A percentile compares a stretch with the other conserved stretches of the same genome.
Evolutionary conservation across 2,797 vertebrate species (phyloP).

Genomic region (Crenichthys baileyi): DNA sequence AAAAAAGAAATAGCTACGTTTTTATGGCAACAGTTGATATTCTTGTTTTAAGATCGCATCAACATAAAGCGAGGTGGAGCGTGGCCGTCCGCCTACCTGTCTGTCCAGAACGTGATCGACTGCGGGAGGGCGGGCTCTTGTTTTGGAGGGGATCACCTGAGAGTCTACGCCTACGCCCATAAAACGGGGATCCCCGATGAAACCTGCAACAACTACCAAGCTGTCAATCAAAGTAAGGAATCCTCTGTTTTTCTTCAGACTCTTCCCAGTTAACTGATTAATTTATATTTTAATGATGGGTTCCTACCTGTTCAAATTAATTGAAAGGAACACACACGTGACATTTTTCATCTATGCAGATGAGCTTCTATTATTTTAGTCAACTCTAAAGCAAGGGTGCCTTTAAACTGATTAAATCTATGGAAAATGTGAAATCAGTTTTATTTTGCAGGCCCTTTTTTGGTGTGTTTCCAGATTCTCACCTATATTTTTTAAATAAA

Average conservation of each 20-base stretch:
- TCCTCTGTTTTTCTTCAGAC: accelerated
- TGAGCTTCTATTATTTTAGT: background rate
- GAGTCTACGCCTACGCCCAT: conserved; percentile 90
- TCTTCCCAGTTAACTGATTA: background rate
- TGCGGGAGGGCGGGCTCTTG: conserved; percentile 88
- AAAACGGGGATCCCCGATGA: conserved; percentile 89
- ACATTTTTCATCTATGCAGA: background rate
- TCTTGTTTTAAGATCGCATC: conserved; percentile 84
- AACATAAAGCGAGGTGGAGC: conserved; percentile 91
- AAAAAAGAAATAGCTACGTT: background rate
- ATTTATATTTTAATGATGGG: no score
- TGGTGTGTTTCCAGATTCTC: no score
- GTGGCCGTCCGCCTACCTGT: conserved; percentile 92
- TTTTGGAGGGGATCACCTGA: conserved; percentile 87
- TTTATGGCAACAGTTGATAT: background rate
- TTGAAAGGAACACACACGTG: background rate
- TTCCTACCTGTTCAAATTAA: background rate
- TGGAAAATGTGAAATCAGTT: no score
- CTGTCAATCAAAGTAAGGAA: conserved; percentile 88
- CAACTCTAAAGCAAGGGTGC: no score
- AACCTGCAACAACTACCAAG: conserved; percentile 98
- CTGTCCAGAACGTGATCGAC: conserved; percentile 92
- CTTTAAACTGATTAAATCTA: no score
- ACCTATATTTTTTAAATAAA: no score
- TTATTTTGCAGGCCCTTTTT: no score